Base-by-base conservation (phyloP, 2,113 vertebrate genomes). In the Ginglymostoma cirratum region DNA sequence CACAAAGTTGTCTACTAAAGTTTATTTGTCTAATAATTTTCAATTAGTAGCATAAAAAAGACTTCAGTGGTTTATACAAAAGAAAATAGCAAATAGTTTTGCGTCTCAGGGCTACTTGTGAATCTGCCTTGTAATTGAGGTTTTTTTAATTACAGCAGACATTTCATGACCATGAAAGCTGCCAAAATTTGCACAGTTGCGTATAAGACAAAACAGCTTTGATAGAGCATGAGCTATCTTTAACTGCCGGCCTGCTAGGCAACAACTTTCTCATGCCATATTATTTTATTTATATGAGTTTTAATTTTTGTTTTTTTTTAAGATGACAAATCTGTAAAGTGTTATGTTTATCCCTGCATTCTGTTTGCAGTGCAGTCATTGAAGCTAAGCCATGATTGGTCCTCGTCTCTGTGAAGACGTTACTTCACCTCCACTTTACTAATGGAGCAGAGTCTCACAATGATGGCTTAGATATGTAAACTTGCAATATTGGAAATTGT, bases 201-300 rank as follows among this genome's bases (percentile, higher is more conserved):
- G 70, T 66, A 72, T 48, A 95, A 95, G 94, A 72, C 67, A 95
- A 42, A 95, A 72, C 38, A 95, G 42, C 30, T 70, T 95, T 72
- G 94, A 70, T 95, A 48, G 24, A 76, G 69, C 45, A 42, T 90
- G 69, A 30, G 42, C 12, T 95, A 95, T 76, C 94, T 95, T 70
- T 52, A 61, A 61, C 14, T 72, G 17, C 5, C 76, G 15, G 12
- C 94, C 23, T 34, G 67, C 45, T 15, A 34, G 15, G 69, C 48
- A 95, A 30, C 86, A 95, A 30, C 5, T 52, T 72, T 95, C 38
- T 72, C 45, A 70, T 72, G 70, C 94, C 45, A 34, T 2, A 95
- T 30, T 48, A 12, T 72, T 72, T 45, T 70, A 72, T 17, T 95
- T 42, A 94, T 45, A 94, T 92, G 12, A 92, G 27, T 10, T 90